Evolutionary conservation across 2,888 invertebrate genomes (phyloP).

Genomic region (Diarsia brunnea): DNA sequence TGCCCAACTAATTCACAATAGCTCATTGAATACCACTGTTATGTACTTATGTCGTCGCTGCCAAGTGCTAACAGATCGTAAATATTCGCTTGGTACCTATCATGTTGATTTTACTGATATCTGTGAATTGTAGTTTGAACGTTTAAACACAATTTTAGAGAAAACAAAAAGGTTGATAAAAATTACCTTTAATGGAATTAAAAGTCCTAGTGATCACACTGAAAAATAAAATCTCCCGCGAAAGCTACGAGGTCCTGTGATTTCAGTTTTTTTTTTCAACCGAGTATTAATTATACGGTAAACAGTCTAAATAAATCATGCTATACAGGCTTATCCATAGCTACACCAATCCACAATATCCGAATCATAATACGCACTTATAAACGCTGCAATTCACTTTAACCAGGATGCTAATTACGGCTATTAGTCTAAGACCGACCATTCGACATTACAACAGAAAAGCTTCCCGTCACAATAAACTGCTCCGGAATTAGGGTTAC

Average conservation of each 20-base stretch:
- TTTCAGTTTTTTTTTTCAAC: not conserved
- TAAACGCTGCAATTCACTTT: not conserved
- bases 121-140: not conserved
- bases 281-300: not conserved
- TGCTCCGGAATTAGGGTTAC: slow-evolving; percentile 35
- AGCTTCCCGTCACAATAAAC: slow-evolving; percentile 53
- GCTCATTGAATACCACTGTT: slow-evolving; percentile 75
- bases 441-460: slow-evolving; percentile 38
- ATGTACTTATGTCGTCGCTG: slow-evolving; percentile 21
- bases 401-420: slow-evolving; percentile 40
- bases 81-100: slow-evolving; percentile 45
- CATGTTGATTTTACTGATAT: slow-evolving; percentile 26
- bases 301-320: not conserved
- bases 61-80: slow-evolving; percentile 55
- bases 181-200: not conserved
- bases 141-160: no score
- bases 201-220: not conserved
- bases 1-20: slow-evolving; percentile 74
- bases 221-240: not conserved
- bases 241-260: not conserved
- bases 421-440: slow-evolving; percentile 36
- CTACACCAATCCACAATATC: not conserved
- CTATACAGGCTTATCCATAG: not conserved
- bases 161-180: not conserved
- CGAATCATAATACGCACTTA: not conserved